Evolutionary conservation across 2,797 vertebrate species (phyloP).

Genomic region (Poeciliopsis paucimaculata): DNA sequence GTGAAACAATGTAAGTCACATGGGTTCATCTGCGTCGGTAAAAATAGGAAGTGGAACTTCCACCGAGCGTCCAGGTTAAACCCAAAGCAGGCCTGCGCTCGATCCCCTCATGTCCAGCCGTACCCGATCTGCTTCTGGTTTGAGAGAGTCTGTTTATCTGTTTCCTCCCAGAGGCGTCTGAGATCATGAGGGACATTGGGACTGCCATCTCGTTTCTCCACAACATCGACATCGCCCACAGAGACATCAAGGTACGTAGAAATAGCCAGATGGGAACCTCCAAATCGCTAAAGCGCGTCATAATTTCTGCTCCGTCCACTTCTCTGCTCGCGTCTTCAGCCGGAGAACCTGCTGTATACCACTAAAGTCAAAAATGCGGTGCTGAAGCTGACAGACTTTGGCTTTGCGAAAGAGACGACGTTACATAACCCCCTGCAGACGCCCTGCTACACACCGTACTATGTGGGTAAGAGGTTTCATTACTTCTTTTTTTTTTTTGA

Average conservation of each 20-base stretch:
- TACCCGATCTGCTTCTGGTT: constrained; percentile 45
- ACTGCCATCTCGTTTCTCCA: constrained; percentile 94
- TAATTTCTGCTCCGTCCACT: neutral
- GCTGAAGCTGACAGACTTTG: constrained; percentile 97
- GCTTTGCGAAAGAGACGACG: constrained; percentile 97
- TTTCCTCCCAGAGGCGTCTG: constrained; percentile 88
- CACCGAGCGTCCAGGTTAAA: neutral
- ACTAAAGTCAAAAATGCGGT: constrained; percentile 84
- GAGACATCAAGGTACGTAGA: constrained; percentile 93
- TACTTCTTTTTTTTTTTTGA: neutral
- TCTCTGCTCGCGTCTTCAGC: constrained; percentile 75
- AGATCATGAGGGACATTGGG: constrained; percentile 96
- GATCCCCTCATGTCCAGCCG: neutral
- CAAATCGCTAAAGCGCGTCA: neutral
- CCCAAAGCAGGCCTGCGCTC: neutral
- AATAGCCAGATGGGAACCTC: neutral
- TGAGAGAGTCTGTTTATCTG: constrained; percentile 56
- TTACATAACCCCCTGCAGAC: constrained; percentile 93
- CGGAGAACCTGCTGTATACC: constrained; percentile 96
- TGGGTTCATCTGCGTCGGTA: neutral
- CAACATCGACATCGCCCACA: constrained; percentile 92
- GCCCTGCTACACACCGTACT: constrained; percentile 97
- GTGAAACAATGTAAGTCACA: neutral
- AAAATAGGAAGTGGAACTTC: neutral
- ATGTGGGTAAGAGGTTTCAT: constrained; percentile 90